These are phyloP conservation scores for Gavia stellata DNA, from an alignment of 2,113 vertebrate species.

Conservation along the genomic window DNA sequence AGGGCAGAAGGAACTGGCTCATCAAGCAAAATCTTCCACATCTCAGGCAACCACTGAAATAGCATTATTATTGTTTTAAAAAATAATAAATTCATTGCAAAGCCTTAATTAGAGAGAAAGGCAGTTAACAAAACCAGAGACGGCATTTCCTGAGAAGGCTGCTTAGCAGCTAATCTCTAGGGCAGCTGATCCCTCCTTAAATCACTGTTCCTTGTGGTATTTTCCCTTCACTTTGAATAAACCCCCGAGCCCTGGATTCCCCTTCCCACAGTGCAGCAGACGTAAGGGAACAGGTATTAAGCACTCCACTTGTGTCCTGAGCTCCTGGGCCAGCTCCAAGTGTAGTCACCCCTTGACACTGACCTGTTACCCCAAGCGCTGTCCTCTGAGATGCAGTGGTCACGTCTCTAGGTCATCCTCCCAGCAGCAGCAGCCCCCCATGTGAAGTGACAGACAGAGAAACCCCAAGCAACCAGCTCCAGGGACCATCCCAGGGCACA, in stretches of 20 bases:
- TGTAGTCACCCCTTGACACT: background rate
- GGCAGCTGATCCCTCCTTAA: background rate
- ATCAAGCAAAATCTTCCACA: background rate
- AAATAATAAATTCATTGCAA: background rate
- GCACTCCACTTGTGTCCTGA: background rate
- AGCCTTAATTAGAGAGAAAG: background rate
- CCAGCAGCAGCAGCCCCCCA: background rate
- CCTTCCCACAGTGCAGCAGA: accelerated
- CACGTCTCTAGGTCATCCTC: background rate
- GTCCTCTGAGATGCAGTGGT: background rate
- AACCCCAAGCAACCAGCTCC: background rate
- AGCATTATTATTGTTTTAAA: background rate
- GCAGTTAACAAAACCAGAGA: background rate
- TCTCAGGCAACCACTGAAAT: background rate
- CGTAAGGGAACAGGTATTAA: background rate
- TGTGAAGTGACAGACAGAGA: background rate
- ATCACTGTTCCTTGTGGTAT: background rate
- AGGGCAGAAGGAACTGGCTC: background rate
- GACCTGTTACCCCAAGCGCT: background rate
- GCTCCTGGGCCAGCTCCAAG: background rate
- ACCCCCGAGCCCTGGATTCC: background rate
- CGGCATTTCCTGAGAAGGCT: background rate
- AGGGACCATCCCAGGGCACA: background rate
- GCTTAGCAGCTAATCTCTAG: background rate
- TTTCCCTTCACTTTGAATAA: background rate